phyloP scores from a whole-genome alignment of 2,113 vertebrate genomes.

The Atrichornis clamosus region DNA sequence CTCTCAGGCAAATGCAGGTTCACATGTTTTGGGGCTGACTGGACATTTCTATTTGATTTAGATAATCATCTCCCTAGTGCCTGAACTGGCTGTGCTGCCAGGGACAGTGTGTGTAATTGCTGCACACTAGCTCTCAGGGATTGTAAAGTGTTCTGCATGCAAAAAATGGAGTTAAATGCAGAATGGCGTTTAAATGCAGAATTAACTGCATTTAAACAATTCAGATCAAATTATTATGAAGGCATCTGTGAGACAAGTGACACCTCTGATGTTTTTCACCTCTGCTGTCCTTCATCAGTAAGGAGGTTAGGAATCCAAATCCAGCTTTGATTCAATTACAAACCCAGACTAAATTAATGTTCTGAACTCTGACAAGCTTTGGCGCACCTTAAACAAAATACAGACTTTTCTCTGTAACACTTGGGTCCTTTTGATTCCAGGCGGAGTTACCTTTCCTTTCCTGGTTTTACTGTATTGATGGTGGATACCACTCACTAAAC shows the following conservation, averaged over 20 bases:
- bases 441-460: neutral
- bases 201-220: neutral
- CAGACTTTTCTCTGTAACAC: neutral
- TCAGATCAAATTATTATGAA: neutral
- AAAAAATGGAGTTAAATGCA: too few species aligned
- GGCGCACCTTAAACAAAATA: neutral
- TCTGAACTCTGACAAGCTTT: neutral
- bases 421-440: neutral
- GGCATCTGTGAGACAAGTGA: neutral
- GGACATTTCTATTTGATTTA: neutral
- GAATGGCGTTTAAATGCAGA: too few species aligned
- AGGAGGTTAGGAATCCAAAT: neutral
- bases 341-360: neutral
- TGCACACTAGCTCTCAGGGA: neutral
- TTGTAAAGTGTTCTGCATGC: neutral
- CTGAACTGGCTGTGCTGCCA: neutral
- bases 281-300: neutral
- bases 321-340: neutral
- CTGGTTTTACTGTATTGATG: neutral
- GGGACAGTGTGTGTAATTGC: neutral
- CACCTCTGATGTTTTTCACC: neutral
- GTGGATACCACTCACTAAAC: neutral
- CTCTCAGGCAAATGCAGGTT: neutral
- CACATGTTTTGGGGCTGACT: neutral
- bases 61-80: neutral